Conservation (phyloP, 92 coral and sea anemone genomes). For the Epizoanthus illoricatus region DNA sequence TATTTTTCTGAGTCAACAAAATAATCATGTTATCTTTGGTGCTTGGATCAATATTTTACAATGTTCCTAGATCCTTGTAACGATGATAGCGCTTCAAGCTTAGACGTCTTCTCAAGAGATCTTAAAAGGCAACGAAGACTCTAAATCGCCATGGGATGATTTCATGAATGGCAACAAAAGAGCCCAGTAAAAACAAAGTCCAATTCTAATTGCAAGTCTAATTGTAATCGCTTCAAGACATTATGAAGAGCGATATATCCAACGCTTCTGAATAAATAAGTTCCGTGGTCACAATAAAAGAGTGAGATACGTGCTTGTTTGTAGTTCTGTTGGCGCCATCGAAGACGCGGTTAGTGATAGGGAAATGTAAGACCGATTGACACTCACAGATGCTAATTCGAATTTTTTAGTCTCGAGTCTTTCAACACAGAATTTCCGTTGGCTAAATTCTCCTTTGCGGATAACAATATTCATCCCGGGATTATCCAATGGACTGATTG, state of each 20-base stretch:
- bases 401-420: neutral
- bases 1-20: constrained; percentile 28
- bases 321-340: constrained; percentile 26
- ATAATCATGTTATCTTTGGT: constrained; percentile 17
- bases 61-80: neutral
- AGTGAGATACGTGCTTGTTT: constrained; percentile 16
- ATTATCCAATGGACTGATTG: constrained; percentile 17
- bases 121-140: neutral
- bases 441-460: constrained; percentile 24
- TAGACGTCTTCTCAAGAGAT: constrained; percentile 1
- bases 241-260: constrained; percentile 25
- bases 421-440: constrained; percentile 35
- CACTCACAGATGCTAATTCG: constrained; percentile 25
- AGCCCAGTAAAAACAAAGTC: constrained; percentile 33
- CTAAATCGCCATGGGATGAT: constrained; percentile 27
- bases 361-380: neutral
- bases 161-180: constrained; percentile 18
- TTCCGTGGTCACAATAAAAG: neutral
- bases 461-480: constrained; percentile 7
- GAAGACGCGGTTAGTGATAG: constrained; percentile 1
- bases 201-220: constrained; percentile 31
- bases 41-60: constrained; percentile 36
- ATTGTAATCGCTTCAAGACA: constrained; percentile 34
- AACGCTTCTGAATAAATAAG: constrained; percentile 24
- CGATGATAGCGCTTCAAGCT: constrained; percentile 11